Base-by-base conservation (phyloP, 2,113 vertebrate species). In the Podilymbus podiceps region DNA sequence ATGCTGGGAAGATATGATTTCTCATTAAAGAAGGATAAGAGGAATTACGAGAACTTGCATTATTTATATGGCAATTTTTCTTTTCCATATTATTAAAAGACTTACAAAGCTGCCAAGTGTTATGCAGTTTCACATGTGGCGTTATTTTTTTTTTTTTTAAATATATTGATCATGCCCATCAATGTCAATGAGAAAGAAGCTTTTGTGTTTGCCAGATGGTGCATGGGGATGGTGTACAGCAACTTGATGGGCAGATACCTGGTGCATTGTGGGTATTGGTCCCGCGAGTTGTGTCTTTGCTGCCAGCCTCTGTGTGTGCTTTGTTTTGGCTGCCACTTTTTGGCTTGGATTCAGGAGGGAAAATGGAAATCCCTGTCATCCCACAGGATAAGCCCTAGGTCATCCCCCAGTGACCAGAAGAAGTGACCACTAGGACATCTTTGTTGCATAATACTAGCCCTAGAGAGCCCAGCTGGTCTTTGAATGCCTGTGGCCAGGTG, bases 1-100 rank as follows among this genome's bases (percentile, higher is more conserved):
- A 50, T 55, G 55, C 85, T 94, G 76, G 79, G 68, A 97, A 94
- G 88, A 77, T 93, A 38, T 6, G 28, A 46, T 73, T 87, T 91
- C 80, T 95, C 47, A 67, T 89, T 91, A 91, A 88, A 76, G 85
- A 86, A 46, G 64, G 22, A 6, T 53, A 76, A 67, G 35, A 53
- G 82, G 44, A 80, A 28, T 95, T 95, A 92, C 0, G 2, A 77
- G 85, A 83, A 68, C 24, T 13, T 91, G 17, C 18, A 40, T 76
- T 87, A 78, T 17, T 7, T 49, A 14, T 49, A 35, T 38, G 35
- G 28, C 44, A 68, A 50, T 56, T 92, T 52, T 91, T 88, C 50
- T 38, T 92, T 90, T 78, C 85, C 35, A 5, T 83, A 22, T 71
- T 92, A 93, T 60, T 96, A 96, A 86, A 63, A 23, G 33, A 20